Evolutionary conservation across 2,113 vertebrate genomes (phyloP).

Genomic region (Chiloscyllium plagiosum): DNA sequence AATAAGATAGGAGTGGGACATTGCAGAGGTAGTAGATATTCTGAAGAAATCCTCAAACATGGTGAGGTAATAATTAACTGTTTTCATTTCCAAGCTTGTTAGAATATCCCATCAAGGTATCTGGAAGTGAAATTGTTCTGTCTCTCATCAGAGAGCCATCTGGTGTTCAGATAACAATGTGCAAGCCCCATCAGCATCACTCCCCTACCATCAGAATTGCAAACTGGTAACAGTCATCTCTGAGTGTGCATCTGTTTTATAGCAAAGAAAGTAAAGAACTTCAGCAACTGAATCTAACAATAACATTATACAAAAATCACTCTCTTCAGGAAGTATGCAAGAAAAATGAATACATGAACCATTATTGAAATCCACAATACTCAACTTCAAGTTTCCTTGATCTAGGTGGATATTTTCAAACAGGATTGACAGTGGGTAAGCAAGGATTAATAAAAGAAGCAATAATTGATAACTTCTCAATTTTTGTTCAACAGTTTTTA

Average conservation of each 20-base stretch:
- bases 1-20: background rate
- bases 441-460: background rate
- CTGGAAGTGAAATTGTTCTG: background rate
- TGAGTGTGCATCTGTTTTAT: background rate
- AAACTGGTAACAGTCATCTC: background rate
- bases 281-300: background rate
- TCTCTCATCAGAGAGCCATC: background rate
- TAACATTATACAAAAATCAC: background rate
- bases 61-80: background rate
- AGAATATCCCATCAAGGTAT: background rate
- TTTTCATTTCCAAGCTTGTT: background rate
- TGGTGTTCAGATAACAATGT: background rate
- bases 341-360: background rate
- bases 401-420: background rate
- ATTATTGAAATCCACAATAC: background rate
- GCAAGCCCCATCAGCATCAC: background rate
- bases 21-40: background rate
- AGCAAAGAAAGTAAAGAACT: background rate
- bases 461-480: background rate
- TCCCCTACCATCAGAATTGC: background rate
- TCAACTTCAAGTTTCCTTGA: background rate
- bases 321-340: background rate
- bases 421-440: background rate
- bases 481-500: background rate
- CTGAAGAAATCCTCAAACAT: background rate